These are phyloP conservation scores for Thalassoma bifasciatum DNA, from an alignment of 2,113 vertebrate species.

Conservation along the genomic window DNA sequence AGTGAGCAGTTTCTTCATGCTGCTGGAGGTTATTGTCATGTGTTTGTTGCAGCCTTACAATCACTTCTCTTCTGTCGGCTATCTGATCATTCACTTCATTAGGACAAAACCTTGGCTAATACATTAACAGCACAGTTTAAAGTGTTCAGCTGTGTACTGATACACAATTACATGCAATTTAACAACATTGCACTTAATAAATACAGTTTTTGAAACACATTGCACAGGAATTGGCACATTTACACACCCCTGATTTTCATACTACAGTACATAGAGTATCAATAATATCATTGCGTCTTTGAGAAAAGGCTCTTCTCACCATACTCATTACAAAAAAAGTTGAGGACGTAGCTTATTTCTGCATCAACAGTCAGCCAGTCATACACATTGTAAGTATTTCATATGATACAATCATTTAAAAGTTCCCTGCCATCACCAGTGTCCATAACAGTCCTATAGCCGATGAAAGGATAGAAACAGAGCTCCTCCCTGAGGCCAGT, in stretches of 20 bases:
- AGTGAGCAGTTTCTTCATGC: constrained; percentile 51
- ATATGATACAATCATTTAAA: constrained; percentile 55
- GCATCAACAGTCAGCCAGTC: constrained; percentile 76
- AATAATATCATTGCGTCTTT: constrained; percentile 27
- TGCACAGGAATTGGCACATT: constrained; percentile 54
- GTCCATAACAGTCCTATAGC: constrained; percentile 74
- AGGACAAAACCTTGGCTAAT: constrained; percentile 26
- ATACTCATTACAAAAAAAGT: constrained; percentile 45
- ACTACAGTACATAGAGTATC: constrained; percentile 43
- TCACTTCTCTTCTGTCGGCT: constrained; percentile 39
- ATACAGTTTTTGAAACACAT: constrained; percentile 48
- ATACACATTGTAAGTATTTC: constrained; percentile 53
- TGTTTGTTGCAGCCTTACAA: constrained; percentile 31
- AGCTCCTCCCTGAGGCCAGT: constrained; percentile 45
- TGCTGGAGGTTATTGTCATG: constrained; percentile 8
- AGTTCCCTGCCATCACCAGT: constrained; percentile 23
- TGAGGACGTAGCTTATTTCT: constrained; percentile 66
- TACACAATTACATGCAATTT: constrained; percentile 69
- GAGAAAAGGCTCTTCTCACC: constrained; percentile 22
- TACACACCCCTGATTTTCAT: constrained; percentile 56
- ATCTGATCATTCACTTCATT: constrained; percentile 43
- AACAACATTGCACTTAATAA: constrained; percentile 57
- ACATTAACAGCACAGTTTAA: constrained; percentile 49
- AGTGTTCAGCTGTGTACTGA: constrained; percentile 24
- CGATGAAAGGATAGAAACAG: constrained; percentile 39